phyloP scores from a whole-genome alignment of 2,888 invertebrate species.

The Crossocerus cetratus region DNA sequence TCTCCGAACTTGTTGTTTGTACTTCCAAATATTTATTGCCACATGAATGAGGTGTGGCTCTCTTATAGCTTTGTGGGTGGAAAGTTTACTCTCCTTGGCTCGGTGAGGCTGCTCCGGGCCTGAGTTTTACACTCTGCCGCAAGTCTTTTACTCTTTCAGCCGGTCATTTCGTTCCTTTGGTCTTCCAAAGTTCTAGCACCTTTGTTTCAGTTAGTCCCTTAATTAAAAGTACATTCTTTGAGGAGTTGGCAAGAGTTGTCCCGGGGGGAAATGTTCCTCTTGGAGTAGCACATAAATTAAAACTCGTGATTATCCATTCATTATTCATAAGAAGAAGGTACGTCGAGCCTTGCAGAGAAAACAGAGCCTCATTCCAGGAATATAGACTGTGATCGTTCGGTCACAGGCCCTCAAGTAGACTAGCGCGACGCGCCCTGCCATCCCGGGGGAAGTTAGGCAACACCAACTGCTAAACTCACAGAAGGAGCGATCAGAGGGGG shows the following conservation, averaged over 20 bases:
- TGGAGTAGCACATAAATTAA: conserved; percentile 1
- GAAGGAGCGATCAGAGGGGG: background rate
- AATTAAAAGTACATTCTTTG: too few species aligned
- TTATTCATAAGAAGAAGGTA: too few species aligned
- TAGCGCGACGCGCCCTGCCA: too few species aligned
- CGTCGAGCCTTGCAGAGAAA: too few species aligned
- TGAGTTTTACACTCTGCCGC: conserved; percentile 14
- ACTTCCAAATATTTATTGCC: too few species aligned
- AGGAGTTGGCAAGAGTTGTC: too few species aligned
- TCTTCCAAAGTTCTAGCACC: background rate
- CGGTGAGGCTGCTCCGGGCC: conserved; percentile 21
- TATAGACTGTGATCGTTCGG: too few species aligned
- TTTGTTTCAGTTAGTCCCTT: too few species aligned
- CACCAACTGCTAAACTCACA: background rate
- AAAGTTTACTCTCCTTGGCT: background rate
- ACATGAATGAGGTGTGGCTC: background rate
- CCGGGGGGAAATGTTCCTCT: too few species aligned
- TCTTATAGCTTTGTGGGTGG: conserved; percentile 27
- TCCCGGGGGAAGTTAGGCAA: background rate
- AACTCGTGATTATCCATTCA: conserved; percentile 27
- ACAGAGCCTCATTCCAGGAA: too few species aligned
- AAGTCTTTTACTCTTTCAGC: background rate
- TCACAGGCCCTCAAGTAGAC: too few species aligned
- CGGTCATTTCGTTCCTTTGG: background rate
- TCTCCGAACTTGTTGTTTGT: too few species aligned